These are phyloP conservation scores for Rambutsinella grinnellia DNA, from an alignment of 2,888 invertebrate genomes.

Conservation along the genomic window DNA sequence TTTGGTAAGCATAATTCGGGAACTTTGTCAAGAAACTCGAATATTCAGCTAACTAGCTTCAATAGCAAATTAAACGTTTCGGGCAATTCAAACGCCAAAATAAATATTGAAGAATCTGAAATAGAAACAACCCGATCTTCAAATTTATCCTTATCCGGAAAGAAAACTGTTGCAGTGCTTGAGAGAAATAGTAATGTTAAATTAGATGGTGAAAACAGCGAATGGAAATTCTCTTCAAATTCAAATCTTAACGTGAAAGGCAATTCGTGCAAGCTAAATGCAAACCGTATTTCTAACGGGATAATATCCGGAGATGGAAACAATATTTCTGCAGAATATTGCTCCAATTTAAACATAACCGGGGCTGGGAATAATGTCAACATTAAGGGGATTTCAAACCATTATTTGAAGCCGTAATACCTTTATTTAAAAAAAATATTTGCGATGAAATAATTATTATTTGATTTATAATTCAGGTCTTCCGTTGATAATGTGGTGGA, in stretches of 20 bases:
- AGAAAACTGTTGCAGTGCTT: neutral
- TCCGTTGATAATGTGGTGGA: too few relatives aligned
- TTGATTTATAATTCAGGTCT: too few relatives aligned
- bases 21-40: neutral
- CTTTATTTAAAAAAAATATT: too few relatives aligned
- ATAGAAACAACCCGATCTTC: neutral
- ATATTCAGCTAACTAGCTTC: neutral
- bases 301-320: too few relatives aligned
- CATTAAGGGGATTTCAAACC: neutral
- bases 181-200: neutral
- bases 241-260: neutral
- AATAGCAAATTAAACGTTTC: neutral
- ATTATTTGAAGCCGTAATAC: too few relatives aligned
- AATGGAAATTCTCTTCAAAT: neutral
- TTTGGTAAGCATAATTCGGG: neutral
- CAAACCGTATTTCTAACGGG: neutral
- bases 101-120: neutral
- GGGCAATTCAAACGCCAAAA: neutral
- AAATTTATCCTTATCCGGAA: neutral
- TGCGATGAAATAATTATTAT: too few relatives aligned
- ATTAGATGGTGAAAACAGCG: neutral
- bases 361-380: neutral
- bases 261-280: neutral
- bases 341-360: too few relatives aligned
- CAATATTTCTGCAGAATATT: too few relatives aligned